Evolutionary conservation across 2,113 vertebrate species (phyloP).

Genomic region (Spheniscus mendiculus): DNA sequence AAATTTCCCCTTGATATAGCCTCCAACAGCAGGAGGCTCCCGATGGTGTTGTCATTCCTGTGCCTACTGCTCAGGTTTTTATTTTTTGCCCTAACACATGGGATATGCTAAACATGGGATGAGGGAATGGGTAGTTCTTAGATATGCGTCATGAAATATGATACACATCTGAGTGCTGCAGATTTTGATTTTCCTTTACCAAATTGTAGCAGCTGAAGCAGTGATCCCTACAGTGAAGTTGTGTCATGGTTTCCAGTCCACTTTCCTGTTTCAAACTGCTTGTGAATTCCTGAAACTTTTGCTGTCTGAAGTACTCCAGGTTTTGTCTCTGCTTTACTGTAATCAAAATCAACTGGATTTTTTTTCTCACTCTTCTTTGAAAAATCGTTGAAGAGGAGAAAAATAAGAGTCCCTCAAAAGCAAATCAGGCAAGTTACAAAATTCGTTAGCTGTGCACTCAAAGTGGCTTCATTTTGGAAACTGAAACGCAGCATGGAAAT

Average conservation of each 20-base stretch:
- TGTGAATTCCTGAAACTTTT: background rate
- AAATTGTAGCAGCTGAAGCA: background rate
- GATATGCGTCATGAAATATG: background rate
- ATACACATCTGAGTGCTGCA: background rate
- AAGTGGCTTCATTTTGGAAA: background rate
- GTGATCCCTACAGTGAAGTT: background rate
- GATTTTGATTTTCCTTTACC: background rate
- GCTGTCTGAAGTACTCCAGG: background rate
- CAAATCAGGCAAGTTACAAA: background rate
- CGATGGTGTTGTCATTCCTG: slow-evolving; percentile 67
- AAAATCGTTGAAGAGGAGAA: background rate
- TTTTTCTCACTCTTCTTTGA: background rate
- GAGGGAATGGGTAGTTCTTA: background rate
- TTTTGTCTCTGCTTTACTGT: background rate
- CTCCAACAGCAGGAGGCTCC: slow-evolving; percentile 68
- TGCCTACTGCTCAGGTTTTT: slow-evolving; percentile 74
- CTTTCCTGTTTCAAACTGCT: background rate
- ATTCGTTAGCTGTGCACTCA: background rate
- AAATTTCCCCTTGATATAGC: slow-evolving; percentile 62
- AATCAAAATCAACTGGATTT: background rate
- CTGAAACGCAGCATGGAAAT: background rate
- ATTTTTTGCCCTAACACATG: slow-evolving; percentile 47
- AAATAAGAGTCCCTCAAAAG: background rate
- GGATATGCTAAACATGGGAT: slow-evolving; percentile 5
- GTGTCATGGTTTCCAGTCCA: background rate